Evolutionary conservation across 2,888 invertebrate species (phyloP), one percentile per base, ranked within the genome.

Genomic region (Noctuana brunneofusca): DNA sequence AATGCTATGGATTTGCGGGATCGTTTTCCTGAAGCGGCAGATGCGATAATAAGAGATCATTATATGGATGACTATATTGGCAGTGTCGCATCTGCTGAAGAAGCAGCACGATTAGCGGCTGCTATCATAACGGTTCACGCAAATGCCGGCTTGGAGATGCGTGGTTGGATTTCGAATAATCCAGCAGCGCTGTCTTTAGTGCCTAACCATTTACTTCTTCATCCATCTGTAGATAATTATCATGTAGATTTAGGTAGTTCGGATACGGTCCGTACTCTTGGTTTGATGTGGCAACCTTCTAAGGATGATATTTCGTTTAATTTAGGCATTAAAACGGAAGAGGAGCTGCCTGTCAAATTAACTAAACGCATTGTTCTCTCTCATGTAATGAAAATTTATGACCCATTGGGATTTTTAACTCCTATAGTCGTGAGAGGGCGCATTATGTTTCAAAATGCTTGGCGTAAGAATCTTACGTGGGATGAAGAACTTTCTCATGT

Each of bases 371-470:
- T 41, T 41, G 41, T 41, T 2, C 41, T 43, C 9, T 14, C 16
- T 16, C 41, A n/a, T n/a, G n/a, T n/a, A n/a, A n/a, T n/a, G n/a
- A n/a, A n/a, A n/a, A n/a, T n/a, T n/a, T n/a, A n/a, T 18, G 9
- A 18, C 18, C 16, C 16, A 18, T 9, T 18, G 1, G 16, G 16
- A 2, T 41, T 41, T 41, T 41, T 41, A 41, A 41, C 41, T 8
- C 16, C 41, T 16, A 43, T 43, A 43, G 16, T 43, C 16, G 41
- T 41, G 41, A 41, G 41, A 41, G 41, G 41, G 41, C 43, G 11
- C 43, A 43, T 18, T 43, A 43, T 43, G 18, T 43, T 43, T 43
- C 18, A 43, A 43, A 43, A 43, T 18, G 43, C 43, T 18, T 43
- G 43, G 43, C 43, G 43, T 43, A 43, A 43, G 11, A 43, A 43